Evolutionary conservation across 2,888 invertebrate genomes (phyloP), one percentile per base, ranked within the genome.

Genomic region (Drosophila multiciliata): DNA sequence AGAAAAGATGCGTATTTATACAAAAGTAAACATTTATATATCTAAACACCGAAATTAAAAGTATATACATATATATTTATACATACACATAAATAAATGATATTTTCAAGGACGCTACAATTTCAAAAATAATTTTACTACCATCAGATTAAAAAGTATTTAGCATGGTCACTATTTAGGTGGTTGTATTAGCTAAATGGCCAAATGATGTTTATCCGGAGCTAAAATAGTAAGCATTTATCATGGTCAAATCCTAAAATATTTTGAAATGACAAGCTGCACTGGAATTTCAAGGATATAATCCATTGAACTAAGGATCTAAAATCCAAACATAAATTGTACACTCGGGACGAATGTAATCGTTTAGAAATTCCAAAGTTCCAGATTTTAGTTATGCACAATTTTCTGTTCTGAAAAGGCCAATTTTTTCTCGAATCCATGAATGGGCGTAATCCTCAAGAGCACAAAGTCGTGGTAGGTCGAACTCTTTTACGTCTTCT

Each of bases 1-100:
- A 83, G 23, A 45, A 76, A 84, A 59, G 80, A 78, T 80, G 67
- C 67, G 61, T 78, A 78, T 78, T 80, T 73, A 80, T 76, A 79
- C 69, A 73, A 53, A 75, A 64, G 66, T 58, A 78, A 75, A 78
- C 75, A 78, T 71, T 75, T 78, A 77, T 60, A 76, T 60, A 66
- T 71, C 45, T 79, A 75, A 73, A 79, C 73, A 79, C 80, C 66
- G 76, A 76, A 80, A 76, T 62, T 64, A 69, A 62, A 73, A 73
- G 11, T 38, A 78, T 61, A 78, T 58, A 68, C 55, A 61, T 69
- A 66, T 62, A 66, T 72, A 72, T 75, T 63, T 71, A 68, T 65
- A 72, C 53, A 60, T 29, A 73, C 32, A 54, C 4, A 11, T n/a
- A 52, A 38, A 60, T 50, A 48, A 49, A 59, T 60, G 20, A 42